Base-by-base conservation (phyloP, 2,113 vertebrate genomes). In the Pseudorectes ferrugineus region DNA sequence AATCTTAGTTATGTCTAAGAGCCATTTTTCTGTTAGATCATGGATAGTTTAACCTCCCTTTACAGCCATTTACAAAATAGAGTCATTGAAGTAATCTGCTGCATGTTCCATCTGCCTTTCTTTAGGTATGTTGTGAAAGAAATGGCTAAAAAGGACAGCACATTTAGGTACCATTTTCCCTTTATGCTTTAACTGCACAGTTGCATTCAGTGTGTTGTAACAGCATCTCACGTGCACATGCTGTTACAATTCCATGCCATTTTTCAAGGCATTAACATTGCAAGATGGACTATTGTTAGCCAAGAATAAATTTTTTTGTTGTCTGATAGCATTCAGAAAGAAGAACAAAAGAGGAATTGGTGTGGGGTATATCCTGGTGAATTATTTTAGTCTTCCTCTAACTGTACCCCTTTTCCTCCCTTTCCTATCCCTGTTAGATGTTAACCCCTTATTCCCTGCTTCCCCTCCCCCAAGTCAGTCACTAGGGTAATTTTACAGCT, bases 351-450 rank as follows among this genome's bases (percentile, higher is more conserved):
- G 71, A 65, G 25, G 52, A 92, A 40, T 38, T 76, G 43, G 40
- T 77, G 52, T 67, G 58, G 46, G 67, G n/a, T 92, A 54, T 87
- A 79, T 78, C 52, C 75, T 75, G 59, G 49, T 48, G 57, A 83
- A 68, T 93, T 92, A 94, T 87, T 85, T 78, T 54, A 81, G 78
- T 73, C 63, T 89, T 85, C 71, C 75, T 90, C 76, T 87, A 66
- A 65, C 73, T 70, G 14, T 43, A 52, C 4, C 28, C 35, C 36
- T 26, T 89, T 89, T 70, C 43, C 79, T 95, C 40, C 48, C 31
- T 54, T 76, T 82, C 54, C 54, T 54, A 16, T 57, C 62, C 36
- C 42, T 92, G 23, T 46, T 83, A 58, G 28, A 55, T 66, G 12
- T 88, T 94, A 88, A 95, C 24, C 33, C 48, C 21, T 65, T n/a